Conservation (phyloP, 2,797 vertebrate species). For the Cephalopachus bancanus region DNA sequence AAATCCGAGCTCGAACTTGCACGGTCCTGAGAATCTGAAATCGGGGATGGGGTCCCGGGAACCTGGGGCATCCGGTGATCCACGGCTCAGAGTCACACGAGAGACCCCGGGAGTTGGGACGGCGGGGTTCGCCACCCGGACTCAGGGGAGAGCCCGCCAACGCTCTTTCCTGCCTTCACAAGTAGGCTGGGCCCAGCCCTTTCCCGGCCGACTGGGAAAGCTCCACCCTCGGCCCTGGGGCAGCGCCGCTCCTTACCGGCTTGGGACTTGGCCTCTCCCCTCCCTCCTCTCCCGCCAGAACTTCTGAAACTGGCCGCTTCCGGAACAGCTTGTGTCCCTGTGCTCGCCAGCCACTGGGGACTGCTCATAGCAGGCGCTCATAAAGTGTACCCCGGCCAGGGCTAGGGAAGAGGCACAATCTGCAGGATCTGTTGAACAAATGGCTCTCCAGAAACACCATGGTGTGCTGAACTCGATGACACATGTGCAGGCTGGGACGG, state of each 20-base stretch:
- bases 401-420: background rate
- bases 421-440: background rate
- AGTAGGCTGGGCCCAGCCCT: constrained; percentile 65
- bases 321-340: constrained; percentile 66
- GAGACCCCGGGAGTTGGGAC: background rate
- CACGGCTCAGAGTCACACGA: background rate
- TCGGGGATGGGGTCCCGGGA: background rate
- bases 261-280: constrained; percentile 44
- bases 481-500: background rate
- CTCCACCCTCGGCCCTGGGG: constrained; percentile 81
- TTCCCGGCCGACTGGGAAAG: constrained; percentile 70
- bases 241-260: constrained; percentile 62
- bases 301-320: constrained; percentile 72
- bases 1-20: constrained; percentile 12
- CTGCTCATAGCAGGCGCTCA: background rate
- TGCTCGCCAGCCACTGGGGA: background rate
- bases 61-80: constrained; percentile 40
- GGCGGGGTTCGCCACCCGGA: background rate
- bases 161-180: constrained; percentile 6
- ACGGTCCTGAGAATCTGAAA: constrained; percentile 4
- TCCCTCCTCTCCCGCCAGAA: constrained; percentile 64
- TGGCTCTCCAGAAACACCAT: background rate
- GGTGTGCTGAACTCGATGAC: background rate
- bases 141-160: background rate
- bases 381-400: background rate